Evolutionary conservation across 2,797 vertebrate genomes (phyloP).

Genomic region (Graptemys geographica): DNA sequence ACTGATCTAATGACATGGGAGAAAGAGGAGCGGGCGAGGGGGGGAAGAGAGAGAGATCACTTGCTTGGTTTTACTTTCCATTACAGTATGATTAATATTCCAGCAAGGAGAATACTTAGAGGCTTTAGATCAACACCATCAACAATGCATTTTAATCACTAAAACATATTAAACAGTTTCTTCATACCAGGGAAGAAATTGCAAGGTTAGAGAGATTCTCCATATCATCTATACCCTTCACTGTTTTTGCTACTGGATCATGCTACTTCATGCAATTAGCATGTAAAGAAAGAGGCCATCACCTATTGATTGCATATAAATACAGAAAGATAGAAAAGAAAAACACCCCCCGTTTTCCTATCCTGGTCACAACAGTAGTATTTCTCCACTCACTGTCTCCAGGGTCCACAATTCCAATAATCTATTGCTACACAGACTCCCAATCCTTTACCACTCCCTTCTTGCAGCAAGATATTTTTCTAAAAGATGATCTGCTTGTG

Average conservation of each 20-base stretch:
- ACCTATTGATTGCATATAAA: background rate
- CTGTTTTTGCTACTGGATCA: background rate
- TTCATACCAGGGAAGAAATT: background rate
- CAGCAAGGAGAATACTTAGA: background rate
- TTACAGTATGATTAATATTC: rapidly evolving
- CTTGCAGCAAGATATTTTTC: background rate
- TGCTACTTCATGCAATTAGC: background rate
- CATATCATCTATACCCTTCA: background rate
- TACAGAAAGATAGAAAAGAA: background rate
- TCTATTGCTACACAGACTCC: background rate
- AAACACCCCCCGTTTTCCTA: background rate
- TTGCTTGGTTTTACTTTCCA: background rate
- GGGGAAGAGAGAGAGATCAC: background rate
- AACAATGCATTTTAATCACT: background rate
- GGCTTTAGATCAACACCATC: background rate
- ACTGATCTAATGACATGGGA: background rate
- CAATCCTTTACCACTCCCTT: background rate
- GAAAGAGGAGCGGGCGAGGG: rapidly evolving
- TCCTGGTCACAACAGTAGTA: background rate
- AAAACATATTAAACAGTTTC: background rate
- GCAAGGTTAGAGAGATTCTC: background rate
- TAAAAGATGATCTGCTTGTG: background rate
- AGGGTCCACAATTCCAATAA: background rate
- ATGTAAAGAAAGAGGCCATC: background rate
- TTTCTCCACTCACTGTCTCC: background rate